These are phyloP conservation scores for Chydorus sphaericus DNA, from an alignment of 2,888 invertebrate species.

Conservation along the genomic window DNA sequence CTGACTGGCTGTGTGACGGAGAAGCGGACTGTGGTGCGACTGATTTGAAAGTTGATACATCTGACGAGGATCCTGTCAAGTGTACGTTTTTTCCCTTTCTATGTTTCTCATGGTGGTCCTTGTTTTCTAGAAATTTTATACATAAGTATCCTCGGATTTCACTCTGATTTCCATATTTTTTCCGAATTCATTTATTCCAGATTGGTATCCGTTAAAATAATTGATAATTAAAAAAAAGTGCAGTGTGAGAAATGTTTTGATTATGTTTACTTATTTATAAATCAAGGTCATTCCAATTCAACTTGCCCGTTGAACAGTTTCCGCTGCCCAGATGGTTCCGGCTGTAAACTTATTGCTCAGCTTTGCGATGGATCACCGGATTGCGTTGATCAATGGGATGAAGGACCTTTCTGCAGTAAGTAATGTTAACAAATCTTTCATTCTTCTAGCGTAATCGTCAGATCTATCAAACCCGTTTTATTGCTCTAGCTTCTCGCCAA, in stretches of 20 bases:
- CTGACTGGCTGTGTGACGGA: constrained; percentile 61
- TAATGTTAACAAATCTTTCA: constrained; percentile 17
- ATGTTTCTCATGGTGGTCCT: no score
- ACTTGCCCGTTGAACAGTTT: constrained; percentile 52
- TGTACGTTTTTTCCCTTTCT: no score
- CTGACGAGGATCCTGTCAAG: constrained; percentile 50
- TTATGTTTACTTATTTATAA: constrained; percentile 12
- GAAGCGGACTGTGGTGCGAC: constrained; percentile 55
- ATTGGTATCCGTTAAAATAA: no score
- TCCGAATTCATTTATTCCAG: not conserved
- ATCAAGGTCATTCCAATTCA: constrained; percentile 41
- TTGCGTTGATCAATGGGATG: constrained; percentile 55
- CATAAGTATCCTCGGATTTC: no score
- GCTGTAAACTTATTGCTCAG: constrained; percentile 43
- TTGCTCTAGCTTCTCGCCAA: not conserved
- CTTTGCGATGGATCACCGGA: constrained; percentile 53
- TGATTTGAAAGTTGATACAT: constrained; percentile 37
- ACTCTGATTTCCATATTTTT: no score
- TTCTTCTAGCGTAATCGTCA: no score
- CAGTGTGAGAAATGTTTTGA: no score
- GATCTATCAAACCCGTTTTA: not conserved
- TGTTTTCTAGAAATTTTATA: no score
- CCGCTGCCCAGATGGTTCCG: constrained; percentile 42
- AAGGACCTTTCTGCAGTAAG: constrained; percentile 51
- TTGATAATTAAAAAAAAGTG: no score